Base-by-base conservation (phyloP, 2,888 invertebrate species). In the Drosophila rubida region DNA sequence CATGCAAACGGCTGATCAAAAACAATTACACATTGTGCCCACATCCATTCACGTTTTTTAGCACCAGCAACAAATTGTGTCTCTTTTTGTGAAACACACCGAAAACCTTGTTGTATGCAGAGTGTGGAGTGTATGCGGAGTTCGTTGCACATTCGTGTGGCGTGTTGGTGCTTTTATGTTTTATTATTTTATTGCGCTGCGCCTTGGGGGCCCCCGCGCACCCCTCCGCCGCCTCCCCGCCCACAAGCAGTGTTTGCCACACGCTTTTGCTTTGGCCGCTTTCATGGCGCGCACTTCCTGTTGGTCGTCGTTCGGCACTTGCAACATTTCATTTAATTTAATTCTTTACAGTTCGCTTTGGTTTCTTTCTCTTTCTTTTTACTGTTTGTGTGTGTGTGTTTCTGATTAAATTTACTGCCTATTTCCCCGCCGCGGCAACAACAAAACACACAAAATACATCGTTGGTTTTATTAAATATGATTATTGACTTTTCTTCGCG, bases 281-380 rank as follows among this genome's bases (percentile, higher is more conserved):
- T 46, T 8, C 50, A 55, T 59, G 58, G 68, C 59, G 68, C 72
- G 72, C 63, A 72, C 49, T 76, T 76, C 76, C 76, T 73, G 73
- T 76, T 62, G 67, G 60, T 54, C 48, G 64, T 51, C 45, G 67
- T 39, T 30, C 69, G 72, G 69, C 72, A 75, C 75, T 75, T 68
- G 69, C 69, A 78, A 70, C 75, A 78, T 78, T 78, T 75, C 61
- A 72, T 78, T 78, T 78, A 61, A 78, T 78, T 78, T 64, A 67
- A 69, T 76, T 76, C 66, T 61, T 65, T 66, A 63, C 62, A 58
- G 57, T 63, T 75, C 66, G 65, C 62, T 60, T 72, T 72, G 68
- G 27, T 63, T 75, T 68, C 59, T 55, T 60, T 44, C 58, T 72
- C 2, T 19, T 2, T 19, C 3, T 19, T 19, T 19, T 19, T 19